Conservation (phyloP, 2,888 invertebrate species). For the Cephus pulcher region DNA sequence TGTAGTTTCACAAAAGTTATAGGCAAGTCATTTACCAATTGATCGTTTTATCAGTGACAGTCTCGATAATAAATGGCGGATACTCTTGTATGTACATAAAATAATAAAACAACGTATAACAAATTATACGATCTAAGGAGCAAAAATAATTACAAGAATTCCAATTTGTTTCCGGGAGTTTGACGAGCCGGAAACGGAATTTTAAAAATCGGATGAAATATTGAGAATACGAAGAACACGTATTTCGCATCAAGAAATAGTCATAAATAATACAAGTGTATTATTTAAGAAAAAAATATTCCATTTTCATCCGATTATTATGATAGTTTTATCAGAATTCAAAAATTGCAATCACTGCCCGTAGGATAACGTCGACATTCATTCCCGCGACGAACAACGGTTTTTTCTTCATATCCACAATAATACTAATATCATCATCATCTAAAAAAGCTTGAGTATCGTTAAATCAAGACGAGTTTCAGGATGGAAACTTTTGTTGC, state of each 20-base stretch:
- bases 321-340: background rate
- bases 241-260: too few relatives aligned
- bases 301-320: background rate
- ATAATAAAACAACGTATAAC: background rate
- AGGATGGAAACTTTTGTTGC: too few relatives aligned
- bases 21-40: background rate
- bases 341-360: background rate
- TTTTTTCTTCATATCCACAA: background rate
- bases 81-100: background rate
- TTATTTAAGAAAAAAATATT: background rate
- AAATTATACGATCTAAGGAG: background rate
- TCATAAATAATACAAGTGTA: background rate
- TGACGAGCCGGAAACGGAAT: too few relatives aligned
- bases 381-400: background rate
- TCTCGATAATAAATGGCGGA: background rate
- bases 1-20: background rate
- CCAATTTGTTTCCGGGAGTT: background rate
- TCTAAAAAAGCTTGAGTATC: background rate
- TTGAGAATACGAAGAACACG: too few relatives aligned
- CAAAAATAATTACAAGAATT: background rate
- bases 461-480: background rate
- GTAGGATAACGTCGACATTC: background rate
- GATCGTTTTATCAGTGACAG: background rate
- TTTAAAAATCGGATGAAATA: too few relatives aligned
- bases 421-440: background rate